Base-by-base conservation (phyloP, 2,888 invertebrate species). In the Ashinkailepas kermadecensis region DNA sequence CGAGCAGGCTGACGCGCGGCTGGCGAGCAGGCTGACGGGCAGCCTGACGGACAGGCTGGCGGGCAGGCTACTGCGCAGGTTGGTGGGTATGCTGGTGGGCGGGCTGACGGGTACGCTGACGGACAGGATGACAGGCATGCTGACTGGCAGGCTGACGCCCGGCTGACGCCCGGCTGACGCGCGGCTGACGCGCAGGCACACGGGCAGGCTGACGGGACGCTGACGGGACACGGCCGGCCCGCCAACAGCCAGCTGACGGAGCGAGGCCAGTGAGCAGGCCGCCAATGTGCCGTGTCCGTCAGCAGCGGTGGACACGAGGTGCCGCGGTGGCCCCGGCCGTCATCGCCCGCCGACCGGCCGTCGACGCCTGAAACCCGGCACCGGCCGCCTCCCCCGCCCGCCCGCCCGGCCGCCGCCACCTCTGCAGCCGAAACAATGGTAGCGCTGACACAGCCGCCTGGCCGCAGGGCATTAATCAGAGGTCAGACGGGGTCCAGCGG, bases 391-490 rank as follows among this genome's bases (percentile, higher is more conserved):
- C 62, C 70, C 39, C 39, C 39, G 67, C 25, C 13, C 23, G 23
- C 65, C 23, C 67, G 25, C 25, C 11, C 67, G 6, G 6, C 67
- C 0, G 62, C 18, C 23, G 25, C 23, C 23, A 39, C 15, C 39
- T 1, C 39, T 39, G 39, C 39, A 39, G 39, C 15, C 70, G 70
- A 70, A 39, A 70, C 70, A 70, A 70, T 70, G 70, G 70, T 0
- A 7, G 9, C 39, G 70, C 70, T 70, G 70, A 70, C 70, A 70
- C 70, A 70, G 70, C 70, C 15, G 13, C 23, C 23, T 39, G 4
- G 70, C 39, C 70, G 12, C 15, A 23, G 39, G 70, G 70, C 70
- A 70, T 70, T 70, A 70, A 70, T 70, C 70, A 70, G 15, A 67
- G 25, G 8, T 39, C 39, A 39, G 62, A 15, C 39, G 39, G 15